A percentile compares a stretch with the other conserved stretches of the same genome.
These are phyloP conservation scores for Zosterops pallidus DNA, from an alignment of 2,113 vertebrate genomes.

Conservation along the genomic window DNA sequence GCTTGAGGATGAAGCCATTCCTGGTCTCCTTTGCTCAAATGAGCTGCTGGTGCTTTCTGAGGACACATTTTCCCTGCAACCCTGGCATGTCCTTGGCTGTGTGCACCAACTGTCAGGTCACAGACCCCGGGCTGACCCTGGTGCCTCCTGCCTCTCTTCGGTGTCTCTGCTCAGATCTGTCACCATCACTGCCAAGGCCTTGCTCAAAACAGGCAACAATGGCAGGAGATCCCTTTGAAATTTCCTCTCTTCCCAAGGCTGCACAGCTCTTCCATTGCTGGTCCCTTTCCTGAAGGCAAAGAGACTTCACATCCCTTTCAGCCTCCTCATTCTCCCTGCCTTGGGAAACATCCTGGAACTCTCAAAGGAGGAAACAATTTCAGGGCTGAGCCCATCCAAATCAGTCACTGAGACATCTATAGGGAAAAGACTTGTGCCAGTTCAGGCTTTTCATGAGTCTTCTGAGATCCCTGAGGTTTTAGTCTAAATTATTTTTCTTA, in stretches of 20 bases:
- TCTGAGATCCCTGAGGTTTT: background rate
- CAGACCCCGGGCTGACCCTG: rapidly evolving
- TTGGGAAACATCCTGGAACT: background rate
- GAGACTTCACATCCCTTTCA: rapidly evolving
- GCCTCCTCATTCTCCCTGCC: background rate
- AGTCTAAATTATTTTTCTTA: background rate
- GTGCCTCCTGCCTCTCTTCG: rapidly evolving
- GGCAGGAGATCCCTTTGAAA: background rate
- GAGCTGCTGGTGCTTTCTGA: background rate
- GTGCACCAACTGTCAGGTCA: rapidly evolving
- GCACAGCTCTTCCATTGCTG: background rate
- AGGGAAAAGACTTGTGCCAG: background rate
- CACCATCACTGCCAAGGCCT: background rate
- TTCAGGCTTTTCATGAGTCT: background rate
- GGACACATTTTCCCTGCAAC: rapidly evolving
- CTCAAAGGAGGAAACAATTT: background rate
- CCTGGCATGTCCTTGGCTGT: background rate
- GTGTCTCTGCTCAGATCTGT: background rate
- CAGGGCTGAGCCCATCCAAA: background rate
- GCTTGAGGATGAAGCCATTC: background rate
- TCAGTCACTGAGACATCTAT: background rate
- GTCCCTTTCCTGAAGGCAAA: background rate
- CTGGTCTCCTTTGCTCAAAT: background rate
- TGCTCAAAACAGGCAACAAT: background rate
- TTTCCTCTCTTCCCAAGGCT: background rate